Conservation (phyloP, 2,113 vertebrate genomes). For the Notothenia rossii region DNA sequence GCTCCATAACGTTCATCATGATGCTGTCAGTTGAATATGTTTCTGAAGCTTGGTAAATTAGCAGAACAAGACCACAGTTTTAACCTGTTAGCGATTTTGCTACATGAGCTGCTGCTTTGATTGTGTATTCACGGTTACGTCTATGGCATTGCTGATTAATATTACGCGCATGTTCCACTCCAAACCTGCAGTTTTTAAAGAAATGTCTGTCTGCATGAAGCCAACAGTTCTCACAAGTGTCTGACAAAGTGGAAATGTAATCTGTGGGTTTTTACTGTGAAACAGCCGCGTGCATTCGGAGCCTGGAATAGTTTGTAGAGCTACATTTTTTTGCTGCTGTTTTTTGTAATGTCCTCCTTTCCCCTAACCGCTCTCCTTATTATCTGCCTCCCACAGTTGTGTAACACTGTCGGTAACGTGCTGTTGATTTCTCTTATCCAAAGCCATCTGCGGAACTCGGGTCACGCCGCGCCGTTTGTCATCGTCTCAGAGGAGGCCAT, state of each 20-base stretch:
- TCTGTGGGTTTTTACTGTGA: slow-evolving; percentile 22
- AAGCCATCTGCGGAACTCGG: slow-evolving; percentile 94
- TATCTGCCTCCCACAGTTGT: slow-evolving; percentile 8
- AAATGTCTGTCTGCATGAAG: not conserved
- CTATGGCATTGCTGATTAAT: not conserved
- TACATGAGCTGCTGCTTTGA: not conserved
- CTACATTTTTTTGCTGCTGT: slow-evolving; percentile 2
- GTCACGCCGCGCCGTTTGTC: slow-evolving; percentile 90
- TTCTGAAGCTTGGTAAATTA: not conserved
- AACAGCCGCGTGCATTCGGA: slow-evolving; percentile 2
- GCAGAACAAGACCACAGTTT: too few species aligned
- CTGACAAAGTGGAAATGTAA: slow-evolving; percentile 29
- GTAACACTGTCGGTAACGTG: slow-evolving; percentile 9
- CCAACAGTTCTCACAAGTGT: not conserved
- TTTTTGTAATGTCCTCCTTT: slow-evolving; percentile 2
- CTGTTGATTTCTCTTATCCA: slow-evolving; percentile 49
- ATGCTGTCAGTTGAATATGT: not conserved
- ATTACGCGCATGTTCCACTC: not conserved
- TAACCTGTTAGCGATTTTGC: not conserved
- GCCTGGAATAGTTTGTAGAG: slow-evolving; percentile 21
- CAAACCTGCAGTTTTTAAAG: not conserved
- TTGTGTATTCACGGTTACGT: not conserved
- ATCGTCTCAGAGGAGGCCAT: slow-evolving; percentile 98
- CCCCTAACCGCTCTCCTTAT: not conserved
- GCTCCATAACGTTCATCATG: not conserved